A percentile compares a stretch with the other conserved stretches of the same genome.
Conservation (phyloP, 1,140 invertebrate species). For the roundworm (Caenorhabditis elegans) region WBcel235 BX284605.5:14358001-14358500, state of each 20-base stretch:
- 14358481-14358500: neutral
- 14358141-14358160: neutral
- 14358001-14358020: too few relatives aligned
- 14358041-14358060: constrained; percentile 18
- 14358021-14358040: constrained; percentile 25
- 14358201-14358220: constrained; percentile 1
- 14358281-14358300: neutral
- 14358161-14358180: neutral
- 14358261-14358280: constrained; percentile 10
- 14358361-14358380: neutral
- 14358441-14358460: neutral
- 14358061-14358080: neutral
- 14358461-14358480: neutral
- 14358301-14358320: neutral
- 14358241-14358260: neutral
- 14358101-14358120: neutral
- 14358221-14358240: constrained; percentile 7
- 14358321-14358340: neutral
- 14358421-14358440: constrained; percentile 17
- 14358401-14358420: neutral
- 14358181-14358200: constrained; percentile 4
- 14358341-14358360: neutral
- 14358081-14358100: constrained; percentile 8
- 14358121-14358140: neutral
- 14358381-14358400: neutral